A percentile compares a stretch with the other conserved stretches of the same genome.
phyloP scores from a whole-genome alignment of 1,140 invertebrate species.

The Trichonephila clavata region DNA sequence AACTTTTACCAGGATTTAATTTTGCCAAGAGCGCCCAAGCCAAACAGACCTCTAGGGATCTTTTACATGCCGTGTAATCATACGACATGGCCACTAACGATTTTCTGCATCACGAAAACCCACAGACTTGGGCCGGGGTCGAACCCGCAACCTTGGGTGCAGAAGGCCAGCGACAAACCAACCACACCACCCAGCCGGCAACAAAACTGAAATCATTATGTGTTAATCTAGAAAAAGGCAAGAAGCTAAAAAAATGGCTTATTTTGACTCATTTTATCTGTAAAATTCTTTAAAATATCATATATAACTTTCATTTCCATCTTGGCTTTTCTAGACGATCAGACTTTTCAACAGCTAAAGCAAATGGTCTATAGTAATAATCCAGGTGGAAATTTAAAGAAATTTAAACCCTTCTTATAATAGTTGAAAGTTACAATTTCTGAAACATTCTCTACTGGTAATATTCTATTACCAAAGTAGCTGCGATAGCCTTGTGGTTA shows the following conservation, averaged over 20 bases:
- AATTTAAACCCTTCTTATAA: constrained; percentile 87
- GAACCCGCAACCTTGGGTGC: too few species aligned
- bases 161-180: too few species aligned
- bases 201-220: constrained; percentile 81
- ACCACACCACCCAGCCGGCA: too few species aligned
- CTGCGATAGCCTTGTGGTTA: too few species aligned
- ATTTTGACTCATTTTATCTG: constrained; percentile 74
- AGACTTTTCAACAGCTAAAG: constrained; percentile 77
- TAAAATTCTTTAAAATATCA: constrained; percentile 78
- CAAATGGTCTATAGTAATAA: constrained; percentile 87
- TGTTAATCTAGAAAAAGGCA: constrained; percentile 78
- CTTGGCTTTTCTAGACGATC: constrained; percentile 59
- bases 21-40: too few species aligned
- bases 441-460: constrained; percentile 89
- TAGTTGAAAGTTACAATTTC: constrained; percentile 91
- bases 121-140: too few species aligned
- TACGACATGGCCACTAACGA: too few species aligned
- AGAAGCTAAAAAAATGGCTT: constrained; percentile 76
- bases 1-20: too few species aligned
- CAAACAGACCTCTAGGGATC: too few species aligned
- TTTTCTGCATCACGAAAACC: too few species aligned
- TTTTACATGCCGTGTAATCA: too few species aligned
- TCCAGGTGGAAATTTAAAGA: constrained; percentile 88
- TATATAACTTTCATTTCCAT: constrained; percentile 76
- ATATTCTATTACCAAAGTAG: constrained; percentile 82